phyloP scores from a whole-genome alignment of 2,888 invertebrate species.

The Latheticus oryzae region DNA sequence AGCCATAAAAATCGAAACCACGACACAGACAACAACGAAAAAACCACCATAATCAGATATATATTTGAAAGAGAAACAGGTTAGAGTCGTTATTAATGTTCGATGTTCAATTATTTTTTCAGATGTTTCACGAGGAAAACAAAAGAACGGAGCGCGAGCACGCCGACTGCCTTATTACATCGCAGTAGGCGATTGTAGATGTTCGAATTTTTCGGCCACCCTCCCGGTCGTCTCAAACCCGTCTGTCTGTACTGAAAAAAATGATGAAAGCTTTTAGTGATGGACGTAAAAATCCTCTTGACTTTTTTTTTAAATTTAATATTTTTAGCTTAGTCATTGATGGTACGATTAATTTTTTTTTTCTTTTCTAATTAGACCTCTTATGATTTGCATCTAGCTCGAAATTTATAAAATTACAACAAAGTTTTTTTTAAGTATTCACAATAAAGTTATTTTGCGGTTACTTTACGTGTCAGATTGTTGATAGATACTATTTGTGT shows the following conservation, averaged over 20 bases:
- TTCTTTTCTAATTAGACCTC: conserved; percentile 9
- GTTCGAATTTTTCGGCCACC: conserved; percentile 4
- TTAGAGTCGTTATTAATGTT: conserved; percentile 55
- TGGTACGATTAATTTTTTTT: conserved; percentile 3
- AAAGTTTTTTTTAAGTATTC: too few relatives aligned
- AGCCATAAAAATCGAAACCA: conserved; percentile 60
- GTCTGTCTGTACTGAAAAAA: background rate
- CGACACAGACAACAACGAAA: conserved; percentile 49
- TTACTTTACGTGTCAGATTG: too few relatives aligned
- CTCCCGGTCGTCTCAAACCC: background rate
- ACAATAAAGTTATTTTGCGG: too few relatives aligned
- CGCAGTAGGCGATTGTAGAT: conserved; percentile 35
- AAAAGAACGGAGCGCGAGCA: conserved; percentile 50
- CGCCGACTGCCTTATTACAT: conserved; percentile 40
- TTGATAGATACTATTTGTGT: too few relatives aligned
- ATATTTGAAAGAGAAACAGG: conserved; percentile 57
- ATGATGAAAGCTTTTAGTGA: conserved; percentile 3
- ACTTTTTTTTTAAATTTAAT: conserved; percentile 12
- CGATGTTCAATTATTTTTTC: conserved; percentile 59
- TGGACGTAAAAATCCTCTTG: too few relatives aligned
- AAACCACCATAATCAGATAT: conserved; percentile 54
- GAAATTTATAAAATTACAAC: background rate
- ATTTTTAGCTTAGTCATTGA: conserved; percentile 20
- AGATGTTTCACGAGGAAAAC: conserved; percentile 56
- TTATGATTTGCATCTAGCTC: background rate